Evolutionary conservation across 2,888 invertebrate species (phyloP), one percentile per base, ranked within the genome.

Genomic region (Quadroppia sp.): DNA sequence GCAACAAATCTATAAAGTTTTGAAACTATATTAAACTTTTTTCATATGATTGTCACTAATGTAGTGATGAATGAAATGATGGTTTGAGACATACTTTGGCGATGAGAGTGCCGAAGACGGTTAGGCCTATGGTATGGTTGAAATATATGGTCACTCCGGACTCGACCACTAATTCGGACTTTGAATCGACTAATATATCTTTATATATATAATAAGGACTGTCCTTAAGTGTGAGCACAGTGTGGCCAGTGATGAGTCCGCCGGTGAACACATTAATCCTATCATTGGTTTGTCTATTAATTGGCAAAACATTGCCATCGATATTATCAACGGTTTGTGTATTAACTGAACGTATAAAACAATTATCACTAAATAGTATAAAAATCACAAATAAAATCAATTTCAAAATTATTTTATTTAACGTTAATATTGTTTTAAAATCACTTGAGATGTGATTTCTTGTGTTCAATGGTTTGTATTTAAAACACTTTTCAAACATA

Each of bases 71-170:
- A 13, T 20, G 30, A 30, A 2, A 61, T 28, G 13, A 17, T 40
- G 25, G 6, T 48, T 36, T n/a, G 42, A 59, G 30, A 72, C 71
- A 64, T 72, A 75, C 76, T 87, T 91, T 87, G 73, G 96, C 96
- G 75, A 88, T 87, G 40, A 98, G 85, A 78, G 90, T 88, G 79
- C 98, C 98, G 71, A 78, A 73, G 64, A 98, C 90, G 36, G 93
- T 94, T 81, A 99, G 89, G 77, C 97, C 97, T 79, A 92, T 88
- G 85, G 94, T 93, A 2, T 96, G 92, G 6, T 91, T 90, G 83
- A 98, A 94, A 79, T 89, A 87, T 73, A 99, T 85, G 80, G 89
- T 90, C 0, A 94, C 94, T 32, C 97, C 98, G 17, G 95, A 88
- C 81, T 94, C 93, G 75, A 98, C 88, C 73, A 89, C 86, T 79